These are phyloP conservation scores for Egretta garzetta DNA, from an alignment of 2,113 vertebrate species.

Conservation along the genomic window DNA sequence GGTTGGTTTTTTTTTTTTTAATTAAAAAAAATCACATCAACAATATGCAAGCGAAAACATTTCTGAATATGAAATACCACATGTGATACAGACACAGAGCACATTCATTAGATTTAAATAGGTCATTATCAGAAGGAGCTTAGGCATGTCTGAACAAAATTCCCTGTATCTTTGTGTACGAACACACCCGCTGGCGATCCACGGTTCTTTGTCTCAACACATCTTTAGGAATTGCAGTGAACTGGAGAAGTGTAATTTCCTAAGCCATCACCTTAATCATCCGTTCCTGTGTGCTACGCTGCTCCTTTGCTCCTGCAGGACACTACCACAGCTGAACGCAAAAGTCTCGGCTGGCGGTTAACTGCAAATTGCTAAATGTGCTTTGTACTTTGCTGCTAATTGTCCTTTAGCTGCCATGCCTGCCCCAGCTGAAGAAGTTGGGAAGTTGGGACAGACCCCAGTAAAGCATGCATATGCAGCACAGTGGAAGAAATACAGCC, in stretches of 20 bases:
- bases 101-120: neutral
- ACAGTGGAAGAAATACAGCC: neutral
- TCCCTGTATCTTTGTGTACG: neutral
- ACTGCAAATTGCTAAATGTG: neutral
- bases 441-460: neutral
- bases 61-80: neutral
- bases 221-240: neutral
- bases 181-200: neutral
- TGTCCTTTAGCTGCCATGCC: neutral
- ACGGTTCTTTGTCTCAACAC: neutral
- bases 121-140: neutral
- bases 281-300: neutral
- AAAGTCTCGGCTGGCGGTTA: neutral
- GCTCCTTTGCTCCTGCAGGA: neutral
- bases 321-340: neutral
- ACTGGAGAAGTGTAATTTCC: neutral
- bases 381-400: neutral
- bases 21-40: neutral
- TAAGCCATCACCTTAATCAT: neutral
- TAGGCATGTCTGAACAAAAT: constrained; percentile 4
- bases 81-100: neutral
- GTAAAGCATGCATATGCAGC: neutral
- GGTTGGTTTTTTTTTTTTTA: neutral
- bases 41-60: neutral
- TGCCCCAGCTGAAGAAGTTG: neutral